Base-by-base conservation (phyloP, 2,888 invertebrate species). In the Eilema griseolum region DNA sequence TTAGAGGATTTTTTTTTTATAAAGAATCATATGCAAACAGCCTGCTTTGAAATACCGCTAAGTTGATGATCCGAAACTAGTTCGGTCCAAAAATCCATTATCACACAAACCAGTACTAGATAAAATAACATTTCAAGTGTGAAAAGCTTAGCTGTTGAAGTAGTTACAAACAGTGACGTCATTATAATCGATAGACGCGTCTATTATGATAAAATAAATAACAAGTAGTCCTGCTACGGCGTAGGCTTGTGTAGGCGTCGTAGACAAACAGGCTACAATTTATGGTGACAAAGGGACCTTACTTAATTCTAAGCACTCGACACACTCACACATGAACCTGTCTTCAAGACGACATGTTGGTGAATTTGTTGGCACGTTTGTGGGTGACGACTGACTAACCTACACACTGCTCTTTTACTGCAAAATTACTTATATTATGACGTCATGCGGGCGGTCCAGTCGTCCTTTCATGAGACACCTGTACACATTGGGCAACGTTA, bases 221-320 rank as follows among this genome's bases (percentile, higher is more conserved):
- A 57, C 3, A 31, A 66, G 71, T 74, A 74, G 66, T 78, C 81
- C 81, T 85, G 82, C 87, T 87, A 87, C 87, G 86, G 26, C 87
- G 87, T 87, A 87, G 86, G 67, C 65, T 3, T 66, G 10, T 16
- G 66, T 57, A 66, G 66, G 24, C 20, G 24, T 73, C 77, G 85
- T 85, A 85, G 83, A 73, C 31, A 71, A 73, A 72, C n/a, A 37
- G 1, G 23, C n/a, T 1, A 59, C 23, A 26, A 26, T 59, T 59
- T 14, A 59, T n/a, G n/a, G 2, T 52, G 52, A 52, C n/a, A 52
- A n/a, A 52, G 10, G n/a, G n/a, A 52, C 52, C n/a, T 52, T 52
- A 52, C n/a, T n/a, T 52, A 20, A 52, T 52, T n/a, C n/a, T 52
- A 52, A n/a, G 10, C n/a, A n/a, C 52, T 46, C 52, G 20, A 8